Evolutionary conservation across 2,113 vertebrate species (phyloP).

Genomic region (Gavia stellata): DNA sequence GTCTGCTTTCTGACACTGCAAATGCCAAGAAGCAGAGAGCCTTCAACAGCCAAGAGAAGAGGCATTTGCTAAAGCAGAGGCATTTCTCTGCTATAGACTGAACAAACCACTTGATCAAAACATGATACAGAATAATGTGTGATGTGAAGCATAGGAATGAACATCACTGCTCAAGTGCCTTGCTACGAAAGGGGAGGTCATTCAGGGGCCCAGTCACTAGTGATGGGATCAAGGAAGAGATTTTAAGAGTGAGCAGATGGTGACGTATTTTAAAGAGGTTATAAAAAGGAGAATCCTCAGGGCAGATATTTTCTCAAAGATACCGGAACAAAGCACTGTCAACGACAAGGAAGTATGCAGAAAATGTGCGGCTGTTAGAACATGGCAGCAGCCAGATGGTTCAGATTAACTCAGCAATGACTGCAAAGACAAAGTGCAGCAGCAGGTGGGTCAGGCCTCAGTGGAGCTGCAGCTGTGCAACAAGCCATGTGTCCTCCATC

Average conservation of each 20-base stretch:
- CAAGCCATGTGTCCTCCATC: background rate
- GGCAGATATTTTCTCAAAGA: slow-evolving; percentile 42
- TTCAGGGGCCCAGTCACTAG: background rate
- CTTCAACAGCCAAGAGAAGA: background rate
- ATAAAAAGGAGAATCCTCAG: background rate
- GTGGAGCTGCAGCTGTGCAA: background rate
- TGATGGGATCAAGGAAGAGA: background rate
- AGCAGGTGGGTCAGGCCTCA: background rate
- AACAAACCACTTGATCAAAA: background rate
- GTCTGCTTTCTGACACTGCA: background rate
- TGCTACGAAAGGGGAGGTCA: slow-evolving; percentile 1
- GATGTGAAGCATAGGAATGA: background rate
- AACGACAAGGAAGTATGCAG: slow-evolving; percentile 25
- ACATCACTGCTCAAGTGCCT: background rate
- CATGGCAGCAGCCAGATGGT: slow-evolving; percentile 25
- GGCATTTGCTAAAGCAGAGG: background rate
- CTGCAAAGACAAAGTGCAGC: background rate
- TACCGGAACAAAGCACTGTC: background rate
- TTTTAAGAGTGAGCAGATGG: background rate
- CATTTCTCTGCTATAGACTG: background rate
- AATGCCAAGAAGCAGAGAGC: background rate
- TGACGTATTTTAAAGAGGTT: slow-evolving; percentile 10
- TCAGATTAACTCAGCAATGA: background rate
- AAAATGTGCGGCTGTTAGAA: slow-evolving; percentile 4
- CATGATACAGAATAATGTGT: background rate